Conservation (phyloP, 2,113 vertebrate species). For the Pomatostomus ruficeps region DNA sequence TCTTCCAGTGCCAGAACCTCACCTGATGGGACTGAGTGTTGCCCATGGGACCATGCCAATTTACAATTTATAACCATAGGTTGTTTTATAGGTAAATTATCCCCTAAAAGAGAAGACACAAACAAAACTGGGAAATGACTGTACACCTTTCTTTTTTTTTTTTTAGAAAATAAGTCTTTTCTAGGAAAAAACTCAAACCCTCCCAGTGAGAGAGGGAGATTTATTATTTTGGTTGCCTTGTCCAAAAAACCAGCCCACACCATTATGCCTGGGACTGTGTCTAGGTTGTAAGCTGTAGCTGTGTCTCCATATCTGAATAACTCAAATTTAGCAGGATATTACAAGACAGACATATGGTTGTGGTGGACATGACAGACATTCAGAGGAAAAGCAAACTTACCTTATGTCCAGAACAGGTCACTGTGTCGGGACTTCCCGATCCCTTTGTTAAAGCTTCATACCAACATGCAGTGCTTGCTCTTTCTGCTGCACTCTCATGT, state of each 20-base stretch:
- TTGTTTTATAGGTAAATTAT: background rate
- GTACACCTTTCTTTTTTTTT: background rate
- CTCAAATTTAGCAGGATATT: background rate
- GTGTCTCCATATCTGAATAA: background rate
- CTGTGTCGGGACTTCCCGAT: accelerated
- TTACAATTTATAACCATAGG: background rate
- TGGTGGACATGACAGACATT: background rate
- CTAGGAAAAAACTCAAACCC: background rate
- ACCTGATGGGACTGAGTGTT: background rate
- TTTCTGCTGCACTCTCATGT: background rate
- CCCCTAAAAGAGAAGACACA: background rate
- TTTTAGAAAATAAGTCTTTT: background rate
- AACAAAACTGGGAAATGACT: background rate
- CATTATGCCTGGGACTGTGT: background rate
- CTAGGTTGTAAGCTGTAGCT: background rate
- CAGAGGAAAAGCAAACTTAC: background rate
- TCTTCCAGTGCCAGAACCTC: background rate
- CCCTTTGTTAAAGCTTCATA: background rate
- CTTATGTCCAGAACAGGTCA: background rate
- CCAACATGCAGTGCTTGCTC: background rate
- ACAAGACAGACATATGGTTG: background rate
- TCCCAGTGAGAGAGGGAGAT: background rate
- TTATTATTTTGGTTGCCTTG: background rate
- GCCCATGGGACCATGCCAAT: background rate
- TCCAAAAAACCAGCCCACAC: background rate